phyloP scores from a whole-genome alignment of 2,113 vertebrate species.

The Scophthalmus maximus region DNA sequence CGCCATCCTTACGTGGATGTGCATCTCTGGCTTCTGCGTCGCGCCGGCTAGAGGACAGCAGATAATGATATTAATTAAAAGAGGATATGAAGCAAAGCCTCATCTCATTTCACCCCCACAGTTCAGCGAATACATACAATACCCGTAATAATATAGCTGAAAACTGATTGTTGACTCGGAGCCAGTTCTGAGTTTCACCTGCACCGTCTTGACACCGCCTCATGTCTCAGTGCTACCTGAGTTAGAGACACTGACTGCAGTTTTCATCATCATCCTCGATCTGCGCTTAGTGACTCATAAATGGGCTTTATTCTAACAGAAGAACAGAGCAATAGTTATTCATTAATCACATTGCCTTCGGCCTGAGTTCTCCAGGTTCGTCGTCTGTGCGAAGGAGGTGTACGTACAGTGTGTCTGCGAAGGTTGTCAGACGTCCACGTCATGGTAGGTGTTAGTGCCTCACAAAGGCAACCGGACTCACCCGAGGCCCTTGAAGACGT shows the following conservation, averaged over 20 bases:
- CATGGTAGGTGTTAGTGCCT: no score
- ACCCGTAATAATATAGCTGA: constrained; percentile 43
- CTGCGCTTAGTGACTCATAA: neutral
- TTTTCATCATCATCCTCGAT: neutral
- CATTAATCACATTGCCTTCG: neutral
- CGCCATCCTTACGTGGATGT: constrained; percentile 29
- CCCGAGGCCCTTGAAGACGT: neutral
- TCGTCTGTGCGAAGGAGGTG: neutral
- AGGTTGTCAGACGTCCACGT: neutral
- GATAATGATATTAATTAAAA: constrained; percentile 76
- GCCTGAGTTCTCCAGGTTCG: neutral
- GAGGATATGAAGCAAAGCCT: constrained; percentile 69
- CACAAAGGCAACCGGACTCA: neutral
- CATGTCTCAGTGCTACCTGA: neutral
- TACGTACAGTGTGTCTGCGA: neutral
- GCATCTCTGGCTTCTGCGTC: constrained; percentile 24
- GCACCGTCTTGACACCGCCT: constrained; percentile 39
- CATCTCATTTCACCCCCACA: constrained; percentile 59
- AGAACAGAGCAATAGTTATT: neutral
- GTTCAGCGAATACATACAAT: constrained; percentile 65
- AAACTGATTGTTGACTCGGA: constrained; percentile 20
- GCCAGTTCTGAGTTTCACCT: constrained; percentile 15
- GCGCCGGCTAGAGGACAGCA: constrained; percentile 44
- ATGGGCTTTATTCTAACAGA: neutral
- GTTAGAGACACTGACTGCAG: neutral